These are phyloP conservation scores for Todiramphus chloris DNA, from an alignment of 2,113 vertebrate species.

Conservation along the genomic window DNA sequence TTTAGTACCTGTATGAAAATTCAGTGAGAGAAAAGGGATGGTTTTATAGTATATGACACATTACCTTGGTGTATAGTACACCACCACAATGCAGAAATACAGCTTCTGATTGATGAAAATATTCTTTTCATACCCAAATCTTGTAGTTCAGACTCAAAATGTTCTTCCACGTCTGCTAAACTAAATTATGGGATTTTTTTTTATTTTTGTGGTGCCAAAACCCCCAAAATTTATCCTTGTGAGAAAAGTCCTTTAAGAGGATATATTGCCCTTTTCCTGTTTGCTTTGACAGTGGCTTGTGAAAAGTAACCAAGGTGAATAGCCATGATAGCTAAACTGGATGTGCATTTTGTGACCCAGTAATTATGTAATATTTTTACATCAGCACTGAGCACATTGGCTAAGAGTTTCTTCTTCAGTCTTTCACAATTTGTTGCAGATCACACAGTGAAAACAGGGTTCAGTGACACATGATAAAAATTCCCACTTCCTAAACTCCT, in stretches of 20 bases:
- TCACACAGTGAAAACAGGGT: neutral
- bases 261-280: neutral
- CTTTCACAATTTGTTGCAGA: neutral
- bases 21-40: neutral
- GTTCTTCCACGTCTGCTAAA: neutral
- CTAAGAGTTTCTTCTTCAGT: neutral
- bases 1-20: neutral
- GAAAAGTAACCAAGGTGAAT: fast-evolving
- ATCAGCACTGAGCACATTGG: neutral
- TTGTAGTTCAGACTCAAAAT: neutral
- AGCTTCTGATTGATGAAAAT: neutral
- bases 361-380: neutral
- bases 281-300: neutral
- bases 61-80: neutral
- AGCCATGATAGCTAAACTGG: neutral
- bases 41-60: neutral
- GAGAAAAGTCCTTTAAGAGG: neutral
- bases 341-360: neutral
- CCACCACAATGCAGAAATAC: neutral
- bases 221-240: fast-evolving
- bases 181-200: fast-evolving
- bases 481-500: neutral
- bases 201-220: neutral
- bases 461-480: neutral
- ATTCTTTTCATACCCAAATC: neutral